Percentiles rank a stretch among this genome's conserved stretches.
Conservation (phyloP, 1,140 invertebrate species). For the Trypoxylus dichotomus region DNA sequence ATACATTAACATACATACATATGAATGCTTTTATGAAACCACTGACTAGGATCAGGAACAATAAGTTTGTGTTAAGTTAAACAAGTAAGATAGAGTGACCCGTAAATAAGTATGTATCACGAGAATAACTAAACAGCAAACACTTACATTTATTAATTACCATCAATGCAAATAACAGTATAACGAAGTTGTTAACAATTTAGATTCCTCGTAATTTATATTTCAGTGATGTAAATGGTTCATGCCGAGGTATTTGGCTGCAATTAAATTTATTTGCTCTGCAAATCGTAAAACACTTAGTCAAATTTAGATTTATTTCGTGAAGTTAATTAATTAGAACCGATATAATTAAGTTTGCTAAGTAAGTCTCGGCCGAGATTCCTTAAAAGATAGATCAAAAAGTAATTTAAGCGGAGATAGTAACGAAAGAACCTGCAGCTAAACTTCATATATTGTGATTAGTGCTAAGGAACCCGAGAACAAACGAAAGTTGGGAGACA, state of each 20-base stretch:
- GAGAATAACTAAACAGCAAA: too few relatives aligned
- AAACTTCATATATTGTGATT: conserved; percentile 39
- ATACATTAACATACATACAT: too few relatives aligned
- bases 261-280: conserved; percentile 17
- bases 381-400: conserved; percentile 13
- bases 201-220: neutral
- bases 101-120: too few relatives aligned
- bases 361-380: neutral
- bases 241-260: neutral
- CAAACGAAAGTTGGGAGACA: conserved; percentile 38
- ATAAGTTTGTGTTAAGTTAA: too few relatives aligned
- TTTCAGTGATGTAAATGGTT: neutral
- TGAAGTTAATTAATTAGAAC: conserved; percentile 15
- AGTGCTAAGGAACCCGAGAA: conserved; percentile 35
- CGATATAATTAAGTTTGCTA: conserved; percentile 28
- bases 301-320: conserved; percentile 21
- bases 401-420: conserved; percentile 8
- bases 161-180: neutral
- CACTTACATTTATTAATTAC: conserved; percentile 14
- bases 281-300: neutral
- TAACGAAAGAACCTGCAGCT: conserved; percentile 26
- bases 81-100: too few relatives aligned
- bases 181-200: neutral
- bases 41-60: too few relatives aligned
- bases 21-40: too few relatives aligned